Evolutionary conservation across 2,113 vertebrate genomes (phyloP), one percentile per base, ranked within the genome.

Genomic region (Oreochromis niloticus): DNA sequence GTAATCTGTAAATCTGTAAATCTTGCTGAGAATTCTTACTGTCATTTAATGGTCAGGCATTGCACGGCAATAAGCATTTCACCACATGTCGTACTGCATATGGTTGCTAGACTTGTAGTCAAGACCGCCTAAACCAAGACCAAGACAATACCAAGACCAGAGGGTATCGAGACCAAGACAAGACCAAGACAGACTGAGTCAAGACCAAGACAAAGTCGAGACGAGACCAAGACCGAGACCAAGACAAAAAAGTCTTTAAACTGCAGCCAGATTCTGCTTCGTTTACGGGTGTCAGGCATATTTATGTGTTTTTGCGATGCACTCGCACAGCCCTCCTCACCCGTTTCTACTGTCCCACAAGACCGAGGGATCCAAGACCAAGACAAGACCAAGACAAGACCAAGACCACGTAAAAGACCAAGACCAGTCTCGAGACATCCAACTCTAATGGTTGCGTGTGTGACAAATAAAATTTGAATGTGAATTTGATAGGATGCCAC

Each of bases 241-340:
- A 12, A 2, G 36, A 39, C 39, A 50, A 50, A 50, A 50, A 19
- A 19, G 16, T 50, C 16, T 50, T 54, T 54, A 54, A 54, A 54
- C 19, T 54, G 52, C 52, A 54, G 52, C 19, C 52, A 54, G 9
- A 54, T 11, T 22, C 52, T 54, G 52, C 52, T 54, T 54, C 3
- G 5, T 54, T n/a, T 54, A 54, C 2, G 0, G 43, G 43, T 46
- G 2, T 14, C 41, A 13, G 41, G 41, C 41, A 14, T 14, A 46
- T 46, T 46, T 46, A 2, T 46, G 13, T 46, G 43, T 46, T 6
- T 7, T 46, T 54, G 52, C 4, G 9, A n/a, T 54, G 52, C 19
- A 54, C 52, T 54, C 5, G 52, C 52, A 54, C 19, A 54, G 52
- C 52, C 52, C 52, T 54, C 52, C 9, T 54, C 19, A 54, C 19